Conservation (phyloP, 2,888 invertebrate genomes). For the Hedya salicella region DNA sequence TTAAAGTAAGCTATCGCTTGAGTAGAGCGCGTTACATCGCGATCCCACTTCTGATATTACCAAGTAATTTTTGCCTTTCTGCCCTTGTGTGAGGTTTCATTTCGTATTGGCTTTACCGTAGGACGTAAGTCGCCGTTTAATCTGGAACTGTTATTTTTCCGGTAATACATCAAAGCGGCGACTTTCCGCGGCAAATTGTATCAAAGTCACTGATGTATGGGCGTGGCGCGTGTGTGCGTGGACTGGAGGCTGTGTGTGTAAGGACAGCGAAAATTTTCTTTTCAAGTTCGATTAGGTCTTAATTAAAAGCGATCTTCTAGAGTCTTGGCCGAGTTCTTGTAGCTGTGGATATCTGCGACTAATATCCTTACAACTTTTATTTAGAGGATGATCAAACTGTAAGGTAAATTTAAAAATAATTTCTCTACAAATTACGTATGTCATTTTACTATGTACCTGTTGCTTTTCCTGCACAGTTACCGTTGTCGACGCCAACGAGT, state of each 20-base stretch:
- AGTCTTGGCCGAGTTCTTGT: no score
- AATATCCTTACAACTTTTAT: no score
- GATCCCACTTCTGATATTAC: background rate
- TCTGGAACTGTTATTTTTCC: slow-evolving; percentile 75
- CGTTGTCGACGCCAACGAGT: no score
- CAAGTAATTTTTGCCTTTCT: slow-evolving; percentile 43
- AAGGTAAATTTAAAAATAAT: no score
- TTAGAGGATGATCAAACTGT: no score
- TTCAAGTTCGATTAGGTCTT: background rate
- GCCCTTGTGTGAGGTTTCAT: slow-evolving; percentile 40
- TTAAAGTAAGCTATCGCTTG: slow-evolving; percentile 17
- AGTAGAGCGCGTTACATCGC: slow-evolving; percentile 14
- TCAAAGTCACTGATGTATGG: slow-evolving; percentile 74
- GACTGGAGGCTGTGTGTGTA: background rate
- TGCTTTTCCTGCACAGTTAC: no score
- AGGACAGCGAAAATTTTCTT: background rate
- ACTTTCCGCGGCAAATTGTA: slow-evolving; percentile 76
- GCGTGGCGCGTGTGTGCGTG: slow-evolving; percentile 42
- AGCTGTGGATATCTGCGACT: no score
- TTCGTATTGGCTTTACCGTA: slow-evolving; percentile 43
- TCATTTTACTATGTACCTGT: no score
- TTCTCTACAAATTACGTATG: no score
- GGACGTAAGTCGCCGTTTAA: slow-evolving; percentile 65
- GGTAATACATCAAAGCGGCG: slow-evolving; percentile 75
- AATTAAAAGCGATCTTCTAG: background rate